Base-by-base conservation (phyloP, 2,797 vertebrate species). In the Hemibagrus guttatus region DNA sequence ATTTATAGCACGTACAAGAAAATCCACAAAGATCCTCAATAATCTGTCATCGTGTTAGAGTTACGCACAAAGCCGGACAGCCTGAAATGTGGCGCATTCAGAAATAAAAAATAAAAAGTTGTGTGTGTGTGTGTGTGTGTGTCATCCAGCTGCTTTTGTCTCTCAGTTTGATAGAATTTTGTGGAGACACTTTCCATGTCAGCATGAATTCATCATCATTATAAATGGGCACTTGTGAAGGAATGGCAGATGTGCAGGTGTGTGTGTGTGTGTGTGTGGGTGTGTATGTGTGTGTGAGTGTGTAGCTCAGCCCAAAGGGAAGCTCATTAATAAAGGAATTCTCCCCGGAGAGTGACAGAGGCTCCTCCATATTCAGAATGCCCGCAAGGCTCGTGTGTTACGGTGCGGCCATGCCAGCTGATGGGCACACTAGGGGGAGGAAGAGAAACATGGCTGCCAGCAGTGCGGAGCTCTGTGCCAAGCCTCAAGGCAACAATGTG, bases 321-420 rank as follows among this genome's bases (percentile, higher is more conserved):
- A 81, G 76, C 86, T 87, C 87, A 87, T 87, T 87, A 87, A 87
- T 87, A 87, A 87, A 85, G 76, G 83, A 87, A 87, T 74, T 84
- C 87, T 85, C 83, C 59, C 83, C 66, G 68, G 83, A 84, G 86
- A 81, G 72, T 80, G 81, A 88, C 81, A 88, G 84, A 83, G 81
- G 46, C 81, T 84, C 81, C 58, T 84, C 64, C 85, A 88, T 86
- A 86, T 86, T 86, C 79, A 80, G 54, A 35, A 85, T 81, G 81
- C 83, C 79, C 66, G 59, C 74, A 72, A 69, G 63, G 66, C 71
- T 17, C 52, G 83, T 64, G 61, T 72, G 79, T 64, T 61, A 61
- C 59, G 12, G 42, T 39, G 39, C 6, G 74, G 64, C 80, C 42
- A 28, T 64, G 66, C 87, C 87, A 87, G 87, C 87, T 85, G 87